Percentiles rank a stretch among this genome's conserved stretches.
Conservation (phyloP, 2,113 vertebrate species). For the Osmerus eperlanus region DNA sequence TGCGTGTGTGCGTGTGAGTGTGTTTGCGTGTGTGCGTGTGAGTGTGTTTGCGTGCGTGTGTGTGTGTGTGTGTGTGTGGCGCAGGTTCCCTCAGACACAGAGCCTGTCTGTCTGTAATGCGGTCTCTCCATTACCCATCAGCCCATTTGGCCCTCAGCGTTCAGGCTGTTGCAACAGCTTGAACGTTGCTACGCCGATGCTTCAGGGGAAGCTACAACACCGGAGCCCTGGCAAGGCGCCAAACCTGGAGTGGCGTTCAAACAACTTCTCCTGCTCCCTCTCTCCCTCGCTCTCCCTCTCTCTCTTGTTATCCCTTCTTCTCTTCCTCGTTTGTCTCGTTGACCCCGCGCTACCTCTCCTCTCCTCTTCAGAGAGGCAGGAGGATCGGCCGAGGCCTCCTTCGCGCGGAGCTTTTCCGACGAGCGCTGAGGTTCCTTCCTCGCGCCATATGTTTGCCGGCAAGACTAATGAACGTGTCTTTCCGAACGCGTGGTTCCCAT, state of each 20-base stretch:
- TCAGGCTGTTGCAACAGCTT: no score
- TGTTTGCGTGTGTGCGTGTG: no score
- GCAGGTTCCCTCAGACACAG: no score
- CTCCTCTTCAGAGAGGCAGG: slow-evolving; percentile 15
- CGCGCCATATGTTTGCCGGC: slow-evolving; percentile 69
- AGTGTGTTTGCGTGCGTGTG: no score
- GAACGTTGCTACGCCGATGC: no score
- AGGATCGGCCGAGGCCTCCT: slow-evolving; percentile 44
- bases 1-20: no score
- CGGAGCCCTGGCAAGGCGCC: no score
- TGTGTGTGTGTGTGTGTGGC: no score
- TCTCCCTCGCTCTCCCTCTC: background rate
- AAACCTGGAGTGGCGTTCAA: no score
- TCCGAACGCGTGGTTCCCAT: slow-evolving; percentile 62
- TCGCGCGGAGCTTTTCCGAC: slow-evolving; percentile 52
- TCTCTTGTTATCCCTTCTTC: background rate
- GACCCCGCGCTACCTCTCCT: slow-evolving; percentile 32
- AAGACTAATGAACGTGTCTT: slow-evolving; percentile 71
- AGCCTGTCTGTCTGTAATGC: no score
- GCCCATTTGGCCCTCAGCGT: background rate
- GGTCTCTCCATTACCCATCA: background rate
- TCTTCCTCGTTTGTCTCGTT: slow-evolving; percentile 34
- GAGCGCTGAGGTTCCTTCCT: slow-evolving; percentile 53
- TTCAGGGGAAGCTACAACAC: no score
- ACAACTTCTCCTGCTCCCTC: background rate